Percentiles rank a stretch among this genome's conserved stretches.
Conservation (phyloP, 2,797 vertebrate genomes). For the Etheostoma nigrum region DNA sequence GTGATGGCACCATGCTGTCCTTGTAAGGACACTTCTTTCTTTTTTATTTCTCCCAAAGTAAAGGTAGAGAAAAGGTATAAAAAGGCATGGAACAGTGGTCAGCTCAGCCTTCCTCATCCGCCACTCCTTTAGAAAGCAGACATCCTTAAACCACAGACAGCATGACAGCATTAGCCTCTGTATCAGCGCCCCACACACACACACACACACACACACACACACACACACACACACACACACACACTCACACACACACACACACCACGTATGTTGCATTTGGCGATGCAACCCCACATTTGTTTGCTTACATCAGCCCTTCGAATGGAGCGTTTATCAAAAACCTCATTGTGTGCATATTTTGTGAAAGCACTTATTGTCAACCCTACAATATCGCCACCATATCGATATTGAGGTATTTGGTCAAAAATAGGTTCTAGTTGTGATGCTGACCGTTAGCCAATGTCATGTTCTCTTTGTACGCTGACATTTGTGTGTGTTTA, state of each 20-base stretch:
- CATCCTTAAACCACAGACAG: constrained; percentile 7
- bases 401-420: too few relatives aligned
- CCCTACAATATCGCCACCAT: too few relatives aligned
- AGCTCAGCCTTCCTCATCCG: constrained; percentile 4
- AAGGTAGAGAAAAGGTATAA: not conserved
- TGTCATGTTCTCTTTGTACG: constrained; percentile 10
- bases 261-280: constrained; percentile 20
- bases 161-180: not conserved
- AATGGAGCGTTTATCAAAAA: not conserved
- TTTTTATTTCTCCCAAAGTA: constrained; percentile 8
- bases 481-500: constrained; percentile 15
- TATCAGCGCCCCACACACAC: constrained; percentile 12
- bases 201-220: constrained; percentile 2
- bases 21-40: not conserved
- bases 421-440: not conserved
- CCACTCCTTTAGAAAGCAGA: not conserved
- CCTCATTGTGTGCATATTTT: too few relatives aligned
- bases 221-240: too few relatives aligned
- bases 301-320: constrained; percentile 22
- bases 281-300: constrained; percentile 21
- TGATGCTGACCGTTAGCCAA: constrained; percentile 13
- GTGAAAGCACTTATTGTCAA: too few relatives aligned
- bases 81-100: constrained; percentile 6
- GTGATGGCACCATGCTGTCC: constrained; percentile 33
- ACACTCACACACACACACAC: constrained; percentile 6